Conservation (phyloP, 2,113 vertebrate genomes). For the Carlito syrichta region DNA sequence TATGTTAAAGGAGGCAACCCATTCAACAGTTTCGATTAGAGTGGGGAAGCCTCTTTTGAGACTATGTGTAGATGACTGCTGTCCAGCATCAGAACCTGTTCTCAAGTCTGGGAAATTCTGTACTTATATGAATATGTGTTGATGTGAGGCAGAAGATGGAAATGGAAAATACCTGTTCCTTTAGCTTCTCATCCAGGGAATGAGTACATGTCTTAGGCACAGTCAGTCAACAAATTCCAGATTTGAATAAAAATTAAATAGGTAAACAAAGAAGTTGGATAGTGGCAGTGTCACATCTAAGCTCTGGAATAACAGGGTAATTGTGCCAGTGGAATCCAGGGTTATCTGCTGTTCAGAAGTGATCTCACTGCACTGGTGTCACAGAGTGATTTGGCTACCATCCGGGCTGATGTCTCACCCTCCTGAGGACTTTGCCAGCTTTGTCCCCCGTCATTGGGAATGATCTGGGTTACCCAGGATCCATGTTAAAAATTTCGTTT, state of each 20-base stretch:
- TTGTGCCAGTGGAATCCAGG: background rate
- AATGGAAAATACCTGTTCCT: background rate
- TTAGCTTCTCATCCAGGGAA: background rate
- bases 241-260: background rate
- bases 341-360: background rate
- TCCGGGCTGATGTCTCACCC: background rate
- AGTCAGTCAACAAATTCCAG: background rate
- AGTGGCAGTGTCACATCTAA: accelerated
- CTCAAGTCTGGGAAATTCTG: background rate
- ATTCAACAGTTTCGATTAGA: background rate
- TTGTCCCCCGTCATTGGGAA: too few relatives aligned
- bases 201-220: background rate
- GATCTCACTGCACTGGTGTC: background rate
- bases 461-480: background rate
- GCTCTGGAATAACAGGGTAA: too few relatives aligned
- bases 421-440: too few relatives aligned
- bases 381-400: background rate
- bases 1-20: background rate
- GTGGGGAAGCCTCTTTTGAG: background rate
- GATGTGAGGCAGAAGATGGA: background rate
- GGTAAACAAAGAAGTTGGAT: background rate
- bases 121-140: background rate
- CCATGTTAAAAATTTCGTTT: background rate
- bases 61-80: background rate
- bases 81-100: background rate